These are phyloP conservation scores for Drosophila ustulata DNA, from an alignment of 2,888 invertebrate species.

Conservation along the genomic window DNA sequence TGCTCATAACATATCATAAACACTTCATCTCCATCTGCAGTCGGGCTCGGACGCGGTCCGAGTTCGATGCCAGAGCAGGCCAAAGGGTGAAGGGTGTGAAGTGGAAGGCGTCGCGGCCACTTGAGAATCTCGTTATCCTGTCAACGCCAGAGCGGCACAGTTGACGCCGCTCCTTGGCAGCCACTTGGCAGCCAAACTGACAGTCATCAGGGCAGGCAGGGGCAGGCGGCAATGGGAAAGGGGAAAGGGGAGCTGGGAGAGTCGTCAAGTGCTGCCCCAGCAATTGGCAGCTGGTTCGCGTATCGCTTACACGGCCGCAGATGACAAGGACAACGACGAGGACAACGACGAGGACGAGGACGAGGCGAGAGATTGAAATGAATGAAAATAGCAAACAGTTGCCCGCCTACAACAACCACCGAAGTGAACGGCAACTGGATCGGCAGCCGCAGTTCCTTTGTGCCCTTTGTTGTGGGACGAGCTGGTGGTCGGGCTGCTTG, in stretches of 20 bases:
- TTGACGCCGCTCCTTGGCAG: slow-evolving; percentile 28
- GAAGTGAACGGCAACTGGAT: slow-evolving; percentile 26
- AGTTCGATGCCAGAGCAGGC: background rate
- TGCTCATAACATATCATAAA: slow-evolving; percentile 10
- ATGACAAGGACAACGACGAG: background rate
- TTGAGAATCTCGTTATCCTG: slow-evolving; percentile 84
- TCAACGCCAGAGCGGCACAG: slow-evolving; percentile 63
- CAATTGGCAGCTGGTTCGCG: slow-evolving; percentile 68
- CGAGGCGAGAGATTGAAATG: slow-evolving; percentile 38
- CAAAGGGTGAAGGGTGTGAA: slow-evolving; percentile 75
- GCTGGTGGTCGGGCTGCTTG: slow-evolving; percentile 25
- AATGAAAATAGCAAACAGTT: slow-evolving; percentile 58
- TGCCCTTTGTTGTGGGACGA: slow-evolving; percentile 50
- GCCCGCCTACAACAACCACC: slow-evolving; percentile 53
- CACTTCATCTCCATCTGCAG: slow-evolving; percentile 13
- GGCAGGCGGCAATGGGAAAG: background rate
- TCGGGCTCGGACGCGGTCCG: background rate
- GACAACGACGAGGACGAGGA: background rate
- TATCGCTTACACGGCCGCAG: slow-evolving; percentile 63
- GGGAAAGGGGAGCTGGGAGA: slow-evolving; percentile 8
- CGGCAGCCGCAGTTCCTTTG: slow-evolving; percentile 48
- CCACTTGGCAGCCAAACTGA: slow-evolving; percentile 44
- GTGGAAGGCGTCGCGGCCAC: slow-evolving; percentile 39
- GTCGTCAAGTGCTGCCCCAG: slow-evolving; percentile 55
- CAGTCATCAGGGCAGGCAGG: slow-evolving; percentile 63